Base-by-base conservation (phyloP, 2,113 vertebrate genomes). In the Telmatochromis brichardi region DNA sequence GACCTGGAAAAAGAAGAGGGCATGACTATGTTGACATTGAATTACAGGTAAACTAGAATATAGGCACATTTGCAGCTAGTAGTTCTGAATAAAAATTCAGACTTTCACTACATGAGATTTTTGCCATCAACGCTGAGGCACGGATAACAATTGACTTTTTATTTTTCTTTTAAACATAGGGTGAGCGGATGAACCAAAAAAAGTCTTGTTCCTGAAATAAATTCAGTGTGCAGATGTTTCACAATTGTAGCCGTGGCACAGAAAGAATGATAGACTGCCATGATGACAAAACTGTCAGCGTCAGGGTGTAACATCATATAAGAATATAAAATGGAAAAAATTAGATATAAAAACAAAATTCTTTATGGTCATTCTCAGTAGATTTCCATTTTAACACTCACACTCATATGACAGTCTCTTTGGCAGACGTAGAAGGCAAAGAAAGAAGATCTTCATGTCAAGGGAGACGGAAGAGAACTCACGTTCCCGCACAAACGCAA, bases 1-100 rank as follows among this genome's bases (percentile, higher is more conserved):
- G 93, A 92, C 91, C 92, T 68, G 90, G 85, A 93, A 87, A 83
- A 58, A 65, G 65, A 84, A 82, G 81, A 83, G 85, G 80, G 68
- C 63, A 83, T 28, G 82, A 63, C 73, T 47, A 50, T 51, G 60
- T 50, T 45, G 19, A 42, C 19, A 85, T 83, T 55, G 28, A 81
- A 83, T 82, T 76, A 65, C 12, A n/a, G 40, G 40, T 40, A 15
- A 84, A 40, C 28, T 42, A 45, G 21, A 83, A 55, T 1, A 15
- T 40, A 54, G 35, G 31, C 8, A 2, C n/a, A 37, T 73, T 63
- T 71, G 42, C 9, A 33, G 8, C 10, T 37, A 82, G 76, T 60
- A 50, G 55, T 80, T 80, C 45, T n/a, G 10, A 78, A 51, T 78
- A 19, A 78, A 31, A 51, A n/a, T 8, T 78, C 15, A 5, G 71